A percentile compares a stretch with the other conserved stretches of the same genome.
These are phyloP conservation scores for Myotis vivesi DNA, from an alignment of 2,797 vertebrate genomes.

Conservation along the genomic window DNA sequence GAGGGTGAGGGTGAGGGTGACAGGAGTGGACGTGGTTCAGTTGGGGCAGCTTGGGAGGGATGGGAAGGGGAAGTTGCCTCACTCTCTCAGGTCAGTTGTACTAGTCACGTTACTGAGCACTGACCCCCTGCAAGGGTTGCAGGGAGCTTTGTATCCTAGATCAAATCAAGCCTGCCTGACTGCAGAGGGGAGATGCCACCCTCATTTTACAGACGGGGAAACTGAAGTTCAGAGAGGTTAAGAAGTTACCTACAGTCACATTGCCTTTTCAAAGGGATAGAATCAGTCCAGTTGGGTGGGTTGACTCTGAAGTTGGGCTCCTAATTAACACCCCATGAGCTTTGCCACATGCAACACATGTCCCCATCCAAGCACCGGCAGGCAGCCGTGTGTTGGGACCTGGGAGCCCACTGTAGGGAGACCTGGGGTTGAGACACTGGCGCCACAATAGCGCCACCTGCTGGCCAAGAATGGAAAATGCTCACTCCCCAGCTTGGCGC, in stretches of 20 bases:
- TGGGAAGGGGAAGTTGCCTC: not conserved
- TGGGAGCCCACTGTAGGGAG: not conserved
- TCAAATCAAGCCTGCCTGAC: not conserved
- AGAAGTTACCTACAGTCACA: not conserved
- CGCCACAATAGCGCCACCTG: slow-evolving; percentile 53
- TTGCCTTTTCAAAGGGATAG: not conserved
- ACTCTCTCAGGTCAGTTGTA: not conserved
- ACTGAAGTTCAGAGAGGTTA: not conserved
- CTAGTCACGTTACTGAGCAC: not conserved
- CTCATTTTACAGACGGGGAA: not conserved
- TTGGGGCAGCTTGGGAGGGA: not conserved
- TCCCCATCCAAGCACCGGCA: not conserved
- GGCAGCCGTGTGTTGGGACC: rapidly evolving
- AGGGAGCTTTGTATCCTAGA: not conserved
- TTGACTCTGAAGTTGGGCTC: not conserved
- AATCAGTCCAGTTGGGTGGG: not conserved
- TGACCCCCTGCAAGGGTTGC: not conserved
- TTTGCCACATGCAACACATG: not conserved
- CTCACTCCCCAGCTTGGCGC: rapidly evolving
- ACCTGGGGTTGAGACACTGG: not conserved
- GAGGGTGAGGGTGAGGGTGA: too few species aligned
- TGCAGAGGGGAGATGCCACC: not conserved
- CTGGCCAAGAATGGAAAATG: not conserved
- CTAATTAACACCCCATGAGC: not conserved
- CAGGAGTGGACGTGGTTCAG: not conserved